Evolutionary conservation across 2,797 vertebrate genomes (phyloP).

Genomic region (Perodicticus potto): DNA sequence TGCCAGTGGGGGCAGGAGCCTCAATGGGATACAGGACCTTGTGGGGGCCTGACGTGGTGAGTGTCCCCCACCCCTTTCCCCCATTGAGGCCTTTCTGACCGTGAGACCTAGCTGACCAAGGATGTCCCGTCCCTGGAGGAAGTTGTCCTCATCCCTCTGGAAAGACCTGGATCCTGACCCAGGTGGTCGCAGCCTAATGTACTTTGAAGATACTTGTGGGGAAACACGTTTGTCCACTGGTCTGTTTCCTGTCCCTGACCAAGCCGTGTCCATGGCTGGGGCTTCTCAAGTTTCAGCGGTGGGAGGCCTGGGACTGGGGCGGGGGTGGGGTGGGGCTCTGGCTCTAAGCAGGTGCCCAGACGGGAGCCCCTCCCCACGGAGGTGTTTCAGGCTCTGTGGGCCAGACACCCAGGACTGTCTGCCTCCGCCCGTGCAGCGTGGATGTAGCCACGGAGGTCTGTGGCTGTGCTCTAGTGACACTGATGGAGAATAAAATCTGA

Average conservation of each 20-base stretch:
- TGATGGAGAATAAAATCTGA: background rate
- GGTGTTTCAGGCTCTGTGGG: background rate
- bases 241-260: no score
- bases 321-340: background rate
- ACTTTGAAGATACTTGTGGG: background rate
- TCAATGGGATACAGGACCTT: background rate
- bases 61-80: background rate
- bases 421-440: rapidly evolving
- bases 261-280: background rate
- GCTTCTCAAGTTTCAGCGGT: background rate
- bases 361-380: background rate
- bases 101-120: rapidly evolving
- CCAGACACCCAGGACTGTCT: no score
- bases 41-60: background rate
- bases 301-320: background rate
- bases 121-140: background rate
- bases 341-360: background rate
- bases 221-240: background rate
- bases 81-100: background rate
- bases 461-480: rapidly evolving
- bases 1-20: no score
- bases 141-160: background rate
- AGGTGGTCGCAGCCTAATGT: background rate
- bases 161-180: rapidly evolving
- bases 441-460: rapidly evolving